phyloP scores from a whole-genome alignment of 2,888 invertebrate genomes.

The Tortrix viridana region DNA sequence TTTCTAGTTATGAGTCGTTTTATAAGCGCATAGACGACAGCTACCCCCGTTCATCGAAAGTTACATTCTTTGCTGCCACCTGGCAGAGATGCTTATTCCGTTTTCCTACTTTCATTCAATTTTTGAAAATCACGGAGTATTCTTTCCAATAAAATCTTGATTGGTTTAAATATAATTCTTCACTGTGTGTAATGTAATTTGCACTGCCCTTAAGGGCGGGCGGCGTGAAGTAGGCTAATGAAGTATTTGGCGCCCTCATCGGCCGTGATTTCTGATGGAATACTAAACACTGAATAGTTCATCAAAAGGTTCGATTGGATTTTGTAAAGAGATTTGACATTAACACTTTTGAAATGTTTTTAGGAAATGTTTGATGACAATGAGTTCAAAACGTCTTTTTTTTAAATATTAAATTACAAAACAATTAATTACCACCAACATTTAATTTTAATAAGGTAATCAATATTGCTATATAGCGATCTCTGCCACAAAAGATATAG shows the following conservation, averaged over 20 bases:
- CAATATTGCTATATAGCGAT: too few relatives aligned
- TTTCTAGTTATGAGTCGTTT: too few relatives aligned
- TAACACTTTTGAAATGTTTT: too few relatives aligned
- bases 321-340: background rate
- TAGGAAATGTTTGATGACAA: too few relatives aligned
- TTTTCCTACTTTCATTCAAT: background rate
- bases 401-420: too few relatives aligned
- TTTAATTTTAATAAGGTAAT: too few relatives aligned
- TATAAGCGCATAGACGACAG: too few relatives aligned
- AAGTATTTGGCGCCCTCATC: conserved; percentile 56
- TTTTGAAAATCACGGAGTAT: conserved; percentile 7
- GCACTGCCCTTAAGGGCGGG: conserved; percentile 38
- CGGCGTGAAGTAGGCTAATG: conserved; percentile 62
- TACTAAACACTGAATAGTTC: conserved; percentile 57
- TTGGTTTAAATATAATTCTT: conserved; percentile 29
- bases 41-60: too few relatives aligned
- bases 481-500: too few relatives aligned
- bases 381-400: too few relatives aligned
- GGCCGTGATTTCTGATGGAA: conserved; percentile 62
- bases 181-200: conserved; percentile 22
- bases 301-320: conserved; percentile 8
- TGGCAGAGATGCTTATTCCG: background rate
- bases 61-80: background rate
- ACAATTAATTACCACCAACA: too few relatives aligned
- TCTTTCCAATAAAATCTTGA: conserved; percentile 28